Conservation (phyloP, 2,888 invertebrate species). For the Stegana nigrithorax region DNA sequence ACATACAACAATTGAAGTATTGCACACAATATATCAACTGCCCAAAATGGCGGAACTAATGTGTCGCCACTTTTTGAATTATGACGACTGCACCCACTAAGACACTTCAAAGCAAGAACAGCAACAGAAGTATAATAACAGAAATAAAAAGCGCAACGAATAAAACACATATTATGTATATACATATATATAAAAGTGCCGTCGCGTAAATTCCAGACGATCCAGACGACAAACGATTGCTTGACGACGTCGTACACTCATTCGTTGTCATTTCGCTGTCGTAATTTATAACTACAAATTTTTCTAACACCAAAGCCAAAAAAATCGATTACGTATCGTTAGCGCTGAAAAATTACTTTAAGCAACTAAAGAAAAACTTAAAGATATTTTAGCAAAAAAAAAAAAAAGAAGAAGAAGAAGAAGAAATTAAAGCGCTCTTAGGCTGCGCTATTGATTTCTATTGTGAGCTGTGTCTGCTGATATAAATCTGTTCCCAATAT, state of each 20-base stretch:
- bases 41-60: slow-evolving; percentile 52
- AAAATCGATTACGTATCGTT: slow-evolving; percentile 1
- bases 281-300: background rate
- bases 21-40: slow-evolving; percentile 36
- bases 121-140: background rate
- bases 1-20: too few species aligned
- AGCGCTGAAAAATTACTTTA: slow-evolving; percentile 33
- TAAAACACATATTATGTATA: too few species aligned
- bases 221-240: slow-evolving; percentile 33
- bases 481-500: too few species aligned
- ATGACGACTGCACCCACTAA: slow-evolving; percentile 37
- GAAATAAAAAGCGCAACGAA: background rate
- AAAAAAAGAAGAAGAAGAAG: too few species aligned
- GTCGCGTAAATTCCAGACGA: slow-evolving; percentile 41
- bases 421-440: too few species aligned
- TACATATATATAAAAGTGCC: slow-evolving; percentile 28
- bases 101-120: slow-evolving; percentile 2
- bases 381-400: slow-evolving; percentile 8
- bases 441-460: too few species aligned
- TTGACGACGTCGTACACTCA: background rate
- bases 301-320: background rate
- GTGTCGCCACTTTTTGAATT: slow-evolving; percentile 50
- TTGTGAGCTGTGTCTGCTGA: too few species aligned
- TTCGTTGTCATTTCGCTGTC: background rate
- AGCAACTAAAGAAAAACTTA: too few species aligned